Evolutionary conservation across 2,797 vertebrate species (phyloP).

Genomic region (Erithacus rubecula): DNA sequence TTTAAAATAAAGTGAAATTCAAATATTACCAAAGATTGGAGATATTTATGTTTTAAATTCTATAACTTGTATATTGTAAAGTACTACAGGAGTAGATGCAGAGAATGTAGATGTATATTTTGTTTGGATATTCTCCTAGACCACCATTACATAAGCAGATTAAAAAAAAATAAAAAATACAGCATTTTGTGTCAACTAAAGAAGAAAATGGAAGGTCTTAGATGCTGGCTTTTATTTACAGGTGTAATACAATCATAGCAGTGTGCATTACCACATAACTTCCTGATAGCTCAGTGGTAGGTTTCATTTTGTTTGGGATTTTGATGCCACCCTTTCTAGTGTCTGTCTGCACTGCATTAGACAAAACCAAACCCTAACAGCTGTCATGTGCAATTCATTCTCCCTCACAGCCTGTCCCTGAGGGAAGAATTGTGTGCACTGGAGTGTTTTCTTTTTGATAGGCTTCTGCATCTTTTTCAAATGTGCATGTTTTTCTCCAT

Average conservation of each 20-base stretch:
- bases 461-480: slow-evolving; percentile 25
- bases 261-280: background rate
- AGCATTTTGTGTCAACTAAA: background rate
- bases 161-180: accelerated
- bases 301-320: background rate
- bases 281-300: background rate
- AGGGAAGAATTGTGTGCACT: slow-evolving; percentile 30
- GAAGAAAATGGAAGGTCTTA: background rate
- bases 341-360: background rate
- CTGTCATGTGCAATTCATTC: slow-evolving; percentile 47
- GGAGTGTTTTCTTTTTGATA: slow-evolving; percentile 40
- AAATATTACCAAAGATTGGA: background rate
- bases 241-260: background rate
- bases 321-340: background rate
- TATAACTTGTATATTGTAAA: background rate
- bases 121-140: background rate
- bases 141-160: background rate
- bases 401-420: background rate
- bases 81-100: background rate
- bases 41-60: background rate
- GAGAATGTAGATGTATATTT: background rate
- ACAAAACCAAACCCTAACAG: slow-evolving; percentile 20
- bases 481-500: slow-evolving; percentile 16
- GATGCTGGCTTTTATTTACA: background rate
- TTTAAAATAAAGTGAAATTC: background rate